These are phyloP conservation scores for Epinephelus lanceolatus DNA, from an alignment of 2,113 vertebrate genomes.

Conservation along the genomic window DNA sequence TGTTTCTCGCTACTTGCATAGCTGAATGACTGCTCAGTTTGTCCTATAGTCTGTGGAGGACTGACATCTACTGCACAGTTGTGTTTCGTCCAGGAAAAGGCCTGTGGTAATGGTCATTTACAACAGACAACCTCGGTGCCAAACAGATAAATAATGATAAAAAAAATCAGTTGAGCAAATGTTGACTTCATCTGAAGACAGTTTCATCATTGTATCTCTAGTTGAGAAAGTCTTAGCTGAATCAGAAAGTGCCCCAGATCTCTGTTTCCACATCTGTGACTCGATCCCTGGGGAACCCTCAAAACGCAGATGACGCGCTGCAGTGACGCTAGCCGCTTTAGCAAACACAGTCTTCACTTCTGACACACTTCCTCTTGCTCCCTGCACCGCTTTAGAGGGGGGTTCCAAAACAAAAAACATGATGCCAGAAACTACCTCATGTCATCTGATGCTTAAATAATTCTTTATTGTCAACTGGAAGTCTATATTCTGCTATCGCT, in stretches of 20 bases:
- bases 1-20: background rate
- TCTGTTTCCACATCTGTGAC: slow-evolving; percentile 60
- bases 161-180: background rate
- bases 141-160: background rate
- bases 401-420: slow-evolving; percentile 20
- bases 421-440: background rate
- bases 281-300: slow-evolving; percentile 34
- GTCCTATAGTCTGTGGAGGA: background rate
- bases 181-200: background rate
- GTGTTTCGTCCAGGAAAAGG: background rate
- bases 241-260: slow-evolving; percentile 50
- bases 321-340: slow-evolving; percentile 1
- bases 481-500: background rate
- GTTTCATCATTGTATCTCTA: slow-evolving; percentile 9
- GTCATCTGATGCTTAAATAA: slow-evolving; percentile 10
- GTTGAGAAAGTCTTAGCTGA: slow-evolving; percentile 1
- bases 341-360: slow-evolving; percentile 14
- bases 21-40: background rate
- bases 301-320: slow-evolving; percentile 32
- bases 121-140: background rate
- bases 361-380: slow-evolving; percentile 15
- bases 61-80: background rate
- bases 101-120: background rate
- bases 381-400: background rate
- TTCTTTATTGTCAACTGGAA: background rate